These are phyloP conservation scores for Chaunax sp. DNA, from an alignment of 2,797 vertebrate genomes.

Conservation along the genomic window DNA sequence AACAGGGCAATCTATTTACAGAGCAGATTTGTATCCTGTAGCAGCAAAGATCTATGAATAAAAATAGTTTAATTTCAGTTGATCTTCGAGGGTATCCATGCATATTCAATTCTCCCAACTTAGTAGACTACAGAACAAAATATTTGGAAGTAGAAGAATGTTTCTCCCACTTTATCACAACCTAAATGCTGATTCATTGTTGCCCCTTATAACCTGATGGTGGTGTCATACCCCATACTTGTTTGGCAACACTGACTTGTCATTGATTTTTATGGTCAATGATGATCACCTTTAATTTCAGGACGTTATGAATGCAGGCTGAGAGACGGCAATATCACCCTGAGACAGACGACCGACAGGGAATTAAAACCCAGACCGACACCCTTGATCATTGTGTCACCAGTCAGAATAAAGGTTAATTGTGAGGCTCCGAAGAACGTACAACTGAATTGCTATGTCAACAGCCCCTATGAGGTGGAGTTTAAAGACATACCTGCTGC, in stretches of 20 bases:
- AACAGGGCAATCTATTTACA: too few relatives aligned
- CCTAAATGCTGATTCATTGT: too few relatives aligned
- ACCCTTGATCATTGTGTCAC: constrained; percentile 43
- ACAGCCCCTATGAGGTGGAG: constrained; percentile 7
- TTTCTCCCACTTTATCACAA: too few relatives aligned
- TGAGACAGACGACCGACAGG: constrained; percentile 18
- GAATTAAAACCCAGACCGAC: background rate
- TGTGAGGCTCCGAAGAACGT: rapidly evolving
- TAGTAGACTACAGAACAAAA: too few relatives aligned
- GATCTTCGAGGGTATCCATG: too few relatives aligned
- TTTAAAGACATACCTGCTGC: background rate
- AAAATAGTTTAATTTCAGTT: too few relatives aligned
- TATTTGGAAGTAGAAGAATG: too few relatives aligned
- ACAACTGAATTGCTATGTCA: constrained; percentile 33
- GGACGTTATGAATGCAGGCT: constrained; percentile 65
- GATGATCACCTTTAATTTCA: constrained; percentile 41
- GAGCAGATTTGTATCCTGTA: too few relatives aligned
- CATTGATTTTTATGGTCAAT: background rate
- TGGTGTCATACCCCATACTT: background rate
- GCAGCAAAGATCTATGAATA: too few relatives aligned
- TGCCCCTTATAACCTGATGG: background rate
- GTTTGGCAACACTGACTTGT: background rate
- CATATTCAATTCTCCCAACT: too few relatives aligned
- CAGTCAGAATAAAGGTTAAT: rapidly evolving
- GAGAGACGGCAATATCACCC: background rate